phyloP scores from a whole-genome alignment of 2,888 invertebrate species.

The Eupithecia dodoneata region DNA sequence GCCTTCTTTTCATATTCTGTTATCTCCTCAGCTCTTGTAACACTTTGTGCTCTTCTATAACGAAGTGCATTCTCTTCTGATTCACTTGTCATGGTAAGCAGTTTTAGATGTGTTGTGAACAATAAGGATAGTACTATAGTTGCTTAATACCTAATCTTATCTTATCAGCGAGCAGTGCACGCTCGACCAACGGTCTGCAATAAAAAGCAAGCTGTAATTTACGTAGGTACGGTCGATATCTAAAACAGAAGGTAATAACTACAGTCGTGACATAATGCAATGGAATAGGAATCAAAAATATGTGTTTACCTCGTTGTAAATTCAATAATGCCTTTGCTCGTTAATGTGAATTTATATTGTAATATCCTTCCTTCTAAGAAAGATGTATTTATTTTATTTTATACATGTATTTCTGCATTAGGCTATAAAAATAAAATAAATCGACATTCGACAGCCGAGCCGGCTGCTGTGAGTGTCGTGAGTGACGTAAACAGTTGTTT shows the following conservation, averaged over 20 bases:
- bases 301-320: neutral
- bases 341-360: neutral
- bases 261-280: neutral
- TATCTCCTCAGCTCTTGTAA: conserved; percentile 94
- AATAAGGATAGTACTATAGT: conserved; percentile 17
- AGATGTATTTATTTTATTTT: too few relatives aligned
- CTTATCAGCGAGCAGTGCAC: conserved; percentile 34
- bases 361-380: too few relatives aligned
- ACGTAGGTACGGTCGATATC: neutral
- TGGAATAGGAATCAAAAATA: neutral
- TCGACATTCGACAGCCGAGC: too few relatives aligned
- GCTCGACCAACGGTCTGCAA: conserved; percentile 7
- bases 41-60: conserved; percentile 91
- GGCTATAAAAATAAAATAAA: neutral
- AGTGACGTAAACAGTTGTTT: too few relatives aligned
- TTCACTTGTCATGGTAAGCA: conserved; percentile 64
- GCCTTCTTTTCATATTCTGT: conserved; percentile 91
- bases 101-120: conserved; percentile 10
- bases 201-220: neutral
- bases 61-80: conserved; percentile 84
- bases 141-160: conserved; percentile 10
- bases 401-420: too few relatives aligned
- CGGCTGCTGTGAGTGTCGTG: too few relatives aligned
- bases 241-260: neutral
- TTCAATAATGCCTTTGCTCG: neutral